Conservation (phyloP, 1,140 invertebrate species). For the Ooceraea biroi region DNA sequence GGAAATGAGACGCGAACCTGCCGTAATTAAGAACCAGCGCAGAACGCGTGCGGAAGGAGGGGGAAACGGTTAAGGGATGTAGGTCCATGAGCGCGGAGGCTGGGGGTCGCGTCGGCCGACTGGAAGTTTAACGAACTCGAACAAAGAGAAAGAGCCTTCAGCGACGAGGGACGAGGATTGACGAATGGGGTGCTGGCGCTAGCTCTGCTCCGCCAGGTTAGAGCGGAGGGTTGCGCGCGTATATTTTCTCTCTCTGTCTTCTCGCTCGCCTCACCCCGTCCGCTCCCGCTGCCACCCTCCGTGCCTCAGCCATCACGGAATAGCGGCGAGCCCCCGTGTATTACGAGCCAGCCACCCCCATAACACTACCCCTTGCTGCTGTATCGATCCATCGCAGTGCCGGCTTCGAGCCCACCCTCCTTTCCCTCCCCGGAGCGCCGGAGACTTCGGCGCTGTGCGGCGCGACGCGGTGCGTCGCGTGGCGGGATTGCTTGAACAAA, state of each 20-base stretch:
- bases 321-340: slow-evolving; percentile 71
- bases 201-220: slow-evolving; percentile 57
- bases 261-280: slow-evolving; percentile 53
- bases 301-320: slow-evolving; percentile 56
- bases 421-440: slow-evolving; percentile 21
- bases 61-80: slow-evolving; percentile 54
- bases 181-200: slow-evolving; percentile 72
- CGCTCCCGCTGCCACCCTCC: slow-evolving; percentile 41
- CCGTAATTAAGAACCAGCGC: slow-evolving; percentile 41
- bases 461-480: slow-evolving; percentile 52
- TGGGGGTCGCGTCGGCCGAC: slow-evolving; percentile 54
- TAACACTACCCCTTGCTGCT: slow-evolving; percentile 78
- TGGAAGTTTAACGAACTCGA: slow-evolving; percentile 78
- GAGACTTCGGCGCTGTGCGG: slow-evolving; percentile 67
- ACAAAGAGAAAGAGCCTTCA: slow-evolving; percentile 73
- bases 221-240: slow-evolving; percentile 59
- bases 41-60: slow-evolving; percentile 11
- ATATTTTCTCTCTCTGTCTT: slow-evolving; percentile 63
- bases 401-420: slow-evolving; percentile 67
- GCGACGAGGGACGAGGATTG: slow-evolving; percentile 69
- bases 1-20: slow-evolving; percentile 42
- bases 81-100: slow-evolving; percentile 9
- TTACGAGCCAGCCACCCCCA: slow-evolving; percentile 77
- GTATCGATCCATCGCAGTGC: slow-evolving; percentile 77
- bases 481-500: slow-evolving; percentile 68